Evolutionary conservation across 2,888 invertebrate species (phyloP).

Genomic region (Ormyrus labotus): DNA sequence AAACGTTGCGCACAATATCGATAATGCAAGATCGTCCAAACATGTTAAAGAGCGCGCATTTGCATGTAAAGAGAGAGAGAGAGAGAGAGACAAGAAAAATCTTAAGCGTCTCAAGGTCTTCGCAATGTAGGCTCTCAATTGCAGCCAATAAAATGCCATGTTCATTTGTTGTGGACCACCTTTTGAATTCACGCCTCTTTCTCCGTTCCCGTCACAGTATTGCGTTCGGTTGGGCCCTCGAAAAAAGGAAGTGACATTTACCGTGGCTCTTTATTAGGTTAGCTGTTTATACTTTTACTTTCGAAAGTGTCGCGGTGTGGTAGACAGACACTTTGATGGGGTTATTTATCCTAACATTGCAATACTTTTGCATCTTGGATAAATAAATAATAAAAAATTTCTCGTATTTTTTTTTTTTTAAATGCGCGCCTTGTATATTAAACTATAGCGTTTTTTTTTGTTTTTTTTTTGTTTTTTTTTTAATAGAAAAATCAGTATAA

Average conservation of each 20-base stretch:
- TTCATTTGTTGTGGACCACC: conserved; percentile 47
- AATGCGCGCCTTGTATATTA: too few species aligned
- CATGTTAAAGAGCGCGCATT: not conserved
- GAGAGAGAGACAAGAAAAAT: not conserved
- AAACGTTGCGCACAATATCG: not conserved
- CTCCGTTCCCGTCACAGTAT: conserved; percentile 2
- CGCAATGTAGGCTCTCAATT: conserved; percentile 70
- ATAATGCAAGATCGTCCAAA: conserved; percentile 6
- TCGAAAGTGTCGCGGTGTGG: too few species aligned
- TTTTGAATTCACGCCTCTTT: conserved; percentile 43
- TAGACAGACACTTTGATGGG: too few species aligned
- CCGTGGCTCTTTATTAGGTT: too few species aligned
- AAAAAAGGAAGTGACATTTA: conserved; percentile 37
- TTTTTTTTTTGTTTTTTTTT: too few species aligned
- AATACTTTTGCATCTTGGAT: too few species aligned
- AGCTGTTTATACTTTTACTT: too few species aligned
- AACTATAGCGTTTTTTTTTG: too few species aligned
- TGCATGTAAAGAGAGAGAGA: conserved; percentile 9
- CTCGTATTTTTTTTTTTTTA: too few species aligned
- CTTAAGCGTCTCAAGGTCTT: conserved; percentile 67
- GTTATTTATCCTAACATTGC: too few species aligned
- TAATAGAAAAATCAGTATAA: too few species aligned
- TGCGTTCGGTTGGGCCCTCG: not conserved
- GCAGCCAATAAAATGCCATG: conserved; percentile 64
- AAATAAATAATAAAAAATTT: too few species aligned